phyloP scores from a whole-genome alignment of 2,113 vertebrate species.

The Silurus asotus region DNA sequence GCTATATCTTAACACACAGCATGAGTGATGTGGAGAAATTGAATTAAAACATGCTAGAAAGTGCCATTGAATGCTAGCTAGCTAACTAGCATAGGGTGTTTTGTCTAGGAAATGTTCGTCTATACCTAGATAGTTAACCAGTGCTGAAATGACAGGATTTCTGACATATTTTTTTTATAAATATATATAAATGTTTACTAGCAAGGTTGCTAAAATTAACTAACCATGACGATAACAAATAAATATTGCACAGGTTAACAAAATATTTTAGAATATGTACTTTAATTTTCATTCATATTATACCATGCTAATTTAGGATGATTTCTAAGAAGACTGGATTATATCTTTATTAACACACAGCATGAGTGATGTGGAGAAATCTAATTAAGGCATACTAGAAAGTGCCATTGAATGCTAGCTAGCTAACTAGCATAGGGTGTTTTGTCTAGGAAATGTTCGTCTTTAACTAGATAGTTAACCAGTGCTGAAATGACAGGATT shows the following conservation, averaged over 20 bases:
- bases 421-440: background rate
- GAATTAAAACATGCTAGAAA: too few relatives aligned
- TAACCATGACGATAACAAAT: background rate
- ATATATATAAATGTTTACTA: background rate
- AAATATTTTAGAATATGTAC: too few relatives aligned
- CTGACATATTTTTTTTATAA: background rate
- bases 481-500: background rate
- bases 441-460: background rate
- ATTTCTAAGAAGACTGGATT: background rate
- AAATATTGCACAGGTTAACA: too few relatives aligned
- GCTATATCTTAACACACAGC: too few relatives aligned
- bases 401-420: background rate
- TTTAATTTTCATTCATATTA: too few relatives aligned
- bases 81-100: background rate
- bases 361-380: too few relatives aligned
- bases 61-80: background rate
- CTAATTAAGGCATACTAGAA: too few relatives aligned
- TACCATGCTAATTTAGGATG: background rate
- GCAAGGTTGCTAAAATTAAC: background rate
- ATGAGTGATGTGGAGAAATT: too few relatives aligned
- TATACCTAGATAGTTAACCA: too few relatives aligned
- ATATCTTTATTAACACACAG: background rate
- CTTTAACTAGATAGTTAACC: background rate
- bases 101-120: background rate
- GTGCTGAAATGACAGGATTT: background rate